phyloP scores from a whole-genome alignment of 1,140 invertebrate genomes.

The Habropoda laboriosa region DNA sequence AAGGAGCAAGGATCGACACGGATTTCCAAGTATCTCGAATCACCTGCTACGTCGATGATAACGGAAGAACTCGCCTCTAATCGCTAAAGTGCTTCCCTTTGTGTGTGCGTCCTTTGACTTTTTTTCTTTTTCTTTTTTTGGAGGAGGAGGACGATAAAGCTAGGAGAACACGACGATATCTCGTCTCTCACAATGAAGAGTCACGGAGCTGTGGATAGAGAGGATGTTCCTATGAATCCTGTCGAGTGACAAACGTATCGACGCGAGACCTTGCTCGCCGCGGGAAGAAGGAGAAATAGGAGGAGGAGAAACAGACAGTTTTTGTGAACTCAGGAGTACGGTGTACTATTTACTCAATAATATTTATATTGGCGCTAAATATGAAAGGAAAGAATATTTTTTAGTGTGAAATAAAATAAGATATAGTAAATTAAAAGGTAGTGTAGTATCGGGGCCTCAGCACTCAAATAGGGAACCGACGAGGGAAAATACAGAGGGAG shows the following conservation, averaged over 20 bases:
- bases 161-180: slow-evolving; percentile 2
- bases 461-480: no score
- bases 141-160: slow-evolving; percentile 32
- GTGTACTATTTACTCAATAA: no score
- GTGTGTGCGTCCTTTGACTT: slow-evolving; percentile 11
- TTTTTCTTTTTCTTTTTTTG: no score
- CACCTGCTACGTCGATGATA: slow-evolving; percentile 9
- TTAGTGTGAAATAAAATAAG: no score
- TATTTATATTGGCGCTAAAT: no score
- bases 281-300: background rate
- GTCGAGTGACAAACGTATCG: slow-evolving; percentile 14
- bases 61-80: slow-evolving; percentile 7
- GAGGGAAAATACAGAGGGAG: no score
- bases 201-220: background rate
- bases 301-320: background rate
- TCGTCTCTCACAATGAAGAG: slow-evolving; percentile 31
- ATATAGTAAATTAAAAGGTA: no score
- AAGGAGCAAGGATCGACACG: no score
- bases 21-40: background rate
- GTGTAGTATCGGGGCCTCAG: no score
- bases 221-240: slow-evolving; percentile 9
- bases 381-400: no score
- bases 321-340: no score
- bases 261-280: background rate
- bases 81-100: slow-evolving; percentile 35